A percentile compares a stretch with the other conserved stretches of the same genome.
These are phyloP conservation scores for Pomatostomus ruficeps DNA, from an alignment of 2,113 vertebrate genomes.

Conservation along the genomic window DNA sequence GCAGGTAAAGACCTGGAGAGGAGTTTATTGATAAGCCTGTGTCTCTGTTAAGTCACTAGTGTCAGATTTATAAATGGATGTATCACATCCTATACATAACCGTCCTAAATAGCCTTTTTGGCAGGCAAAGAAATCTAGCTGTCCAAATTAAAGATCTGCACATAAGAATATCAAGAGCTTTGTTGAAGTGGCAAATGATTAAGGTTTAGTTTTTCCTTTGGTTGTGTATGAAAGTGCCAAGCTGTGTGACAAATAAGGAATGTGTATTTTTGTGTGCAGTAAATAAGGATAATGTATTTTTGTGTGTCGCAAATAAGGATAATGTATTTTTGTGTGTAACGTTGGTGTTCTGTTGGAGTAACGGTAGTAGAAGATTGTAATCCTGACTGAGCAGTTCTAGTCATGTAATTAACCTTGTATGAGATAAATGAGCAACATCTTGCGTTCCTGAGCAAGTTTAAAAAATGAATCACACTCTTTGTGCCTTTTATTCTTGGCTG, in stretches of 20 bases:
- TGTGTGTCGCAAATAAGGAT: background rate
- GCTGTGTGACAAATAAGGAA: background rate
- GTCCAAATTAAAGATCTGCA: background rate
- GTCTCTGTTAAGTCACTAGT: background rate
- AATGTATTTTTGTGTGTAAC: background rate
- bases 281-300: background rate
- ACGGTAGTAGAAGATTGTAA: background rate
- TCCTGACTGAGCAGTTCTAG: background rate
- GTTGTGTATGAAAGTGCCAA: background rate
- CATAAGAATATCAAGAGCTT: background rate
- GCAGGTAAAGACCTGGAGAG: background rate
- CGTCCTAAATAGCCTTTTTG: background rate
- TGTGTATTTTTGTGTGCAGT: background rate
- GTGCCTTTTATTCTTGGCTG: background rate
- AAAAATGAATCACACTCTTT: background rate
- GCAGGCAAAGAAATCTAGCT: background rate
- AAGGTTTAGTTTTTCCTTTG: background rate
- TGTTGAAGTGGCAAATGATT: background rate
- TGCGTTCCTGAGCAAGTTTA: background rate
- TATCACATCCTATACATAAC: background rate
- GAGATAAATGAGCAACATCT: background rate
- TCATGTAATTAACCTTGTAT: background rate
- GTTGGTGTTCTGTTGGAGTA: background rate
- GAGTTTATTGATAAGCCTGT: background rate
- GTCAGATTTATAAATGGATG: background rate